These are phyloP conservation scores for Bradypus variegatus DNA, from an alignment of 2,797 vertebrate genomes.

Conservation along the genomic window DNA sequence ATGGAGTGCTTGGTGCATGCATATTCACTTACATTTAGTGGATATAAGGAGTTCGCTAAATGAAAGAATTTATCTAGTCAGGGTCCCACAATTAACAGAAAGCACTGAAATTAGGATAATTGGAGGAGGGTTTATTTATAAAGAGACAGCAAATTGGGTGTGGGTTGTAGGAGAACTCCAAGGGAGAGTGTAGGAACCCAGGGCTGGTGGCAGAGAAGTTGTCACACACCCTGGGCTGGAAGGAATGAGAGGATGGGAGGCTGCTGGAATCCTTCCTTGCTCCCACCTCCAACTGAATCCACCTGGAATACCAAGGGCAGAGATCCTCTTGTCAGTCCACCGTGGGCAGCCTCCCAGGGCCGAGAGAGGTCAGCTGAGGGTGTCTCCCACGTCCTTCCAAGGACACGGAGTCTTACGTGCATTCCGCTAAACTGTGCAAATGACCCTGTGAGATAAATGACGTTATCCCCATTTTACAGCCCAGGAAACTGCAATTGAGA, in stretches of 20 bases:
- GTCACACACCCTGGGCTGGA: neutral
- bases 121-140: neutral
- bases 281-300: neutral
- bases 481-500: neutral
- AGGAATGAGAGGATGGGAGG: neutral
- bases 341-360: neutral
- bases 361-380: too few relatives aligned
- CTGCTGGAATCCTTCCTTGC: neutral
- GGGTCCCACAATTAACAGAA: neutral
- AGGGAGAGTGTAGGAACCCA: too few relatives aligned
- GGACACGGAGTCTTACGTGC: fast-evolving
- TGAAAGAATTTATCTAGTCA: neutral
- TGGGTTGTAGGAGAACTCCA: neutral
- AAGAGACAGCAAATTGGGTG: neutral
- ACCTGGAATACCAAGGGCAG: neutral
- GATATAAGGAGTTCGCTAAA: neutral
- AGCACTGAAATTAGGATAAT: neutral
- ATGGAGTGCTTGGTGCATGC: neutral
- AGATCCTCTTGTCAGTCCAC: neutral
- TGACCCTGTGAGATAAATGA: neutral
- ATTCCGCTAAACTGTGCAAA: neutral
- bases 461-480: neutral
- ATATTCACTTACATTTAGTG: neutral
- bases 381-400: fast-evolving
- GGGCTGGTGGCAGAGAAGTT: neutral